phyloP scores from a whole-genome alignment of 2,888 invertebrate species.

The Eristalis intricaria region DNA sequence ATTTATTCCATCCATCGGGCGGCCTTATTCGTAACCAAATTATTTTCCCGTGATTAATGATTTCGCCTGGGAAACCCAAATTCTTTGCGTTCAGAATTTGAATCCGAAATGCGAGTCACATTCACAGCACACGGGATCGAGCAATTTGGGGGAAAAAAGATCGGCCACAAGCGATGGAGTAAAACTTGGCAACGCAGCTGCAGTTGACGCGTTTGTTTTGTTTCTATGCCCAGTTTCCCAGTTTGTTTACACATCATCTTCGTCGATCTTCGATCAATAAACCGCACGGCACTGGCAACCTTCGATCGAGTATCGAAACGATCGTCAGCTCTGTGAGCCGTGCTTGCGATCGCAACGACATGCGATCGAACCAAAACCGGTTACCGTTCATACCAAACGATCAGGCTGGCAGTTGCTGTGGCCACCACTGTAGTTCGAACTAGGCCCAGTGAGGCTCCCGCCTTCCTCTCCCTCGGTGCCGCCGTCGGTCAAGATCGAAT shows the following conservation, averaged over 20 bases:
- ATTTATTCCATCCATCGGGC: constrained; percentile 15
- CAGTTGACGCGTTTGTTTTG: not conserved
- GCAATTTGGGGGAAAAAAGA: not conserved
- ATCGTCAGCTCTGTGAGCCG: not conserved
- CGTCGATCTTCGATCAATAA: constrained; percentile 59
- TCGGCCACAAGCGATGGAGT: not conserved
- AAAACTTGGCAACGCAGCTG: constrained; percentile 8
- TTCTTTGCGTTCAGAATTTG: constrained; percentile 30
- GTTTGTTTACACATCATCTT: constrained; percentile 71
- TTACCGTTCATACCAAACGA: constrained; percentile 28
- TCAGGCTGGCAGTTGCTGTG: constrained; percentile 2
- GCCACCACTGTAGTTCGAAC: constrained; percentile 58
- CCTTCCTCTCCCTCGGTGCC: not conserved
- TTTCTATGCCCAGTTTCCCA: constrained; percentile 31
- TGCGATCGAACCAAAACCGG: constrained; percentile 55
- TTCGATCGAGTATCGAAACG: constrained; percentile 71
- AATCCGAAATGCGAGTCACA: constrained; percentile 47
- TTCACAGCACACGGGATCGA: not conserved
- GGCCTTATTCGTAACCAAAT: constrained; percentile 35
- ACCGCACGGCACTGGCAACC: constrained; percentile 29
- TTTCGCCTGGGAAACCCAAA: constrained; percentile 56
- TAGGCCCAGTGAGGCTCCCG: constrained; percentile 26
- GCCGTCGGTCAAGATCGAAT: constrained; percentile 16
- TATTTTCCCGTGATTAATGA: constrained; percentile 52
- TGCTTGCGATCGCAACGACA: not conserved